Base-by-base conservation (phyloP, 2,888 invertebrate species). In the Netelia inedita region DNA sequence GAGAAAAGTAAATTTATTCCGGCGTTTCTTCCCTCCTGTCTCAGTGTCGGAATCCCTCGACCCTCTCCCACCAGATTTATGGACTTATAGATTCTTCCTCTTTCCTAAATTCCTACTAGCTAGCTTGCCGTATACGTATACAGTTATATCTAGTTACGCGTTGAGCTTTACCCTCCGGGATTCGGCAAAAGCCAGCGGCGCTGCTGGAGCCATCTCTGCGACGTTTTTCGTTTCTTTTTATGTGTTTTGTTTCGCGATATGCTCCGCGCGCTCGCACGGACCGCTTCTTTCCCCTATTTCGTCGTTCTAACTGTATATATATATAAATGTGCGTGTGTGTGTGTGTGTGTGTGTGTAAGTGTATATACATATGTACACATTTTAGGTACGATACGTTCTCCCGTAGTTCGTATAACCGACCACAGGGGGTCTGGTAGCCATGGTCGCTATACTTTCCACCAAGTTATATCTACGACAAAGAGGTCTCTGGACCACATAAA, bases 11-110 rank as follows among this genome's bases (percentile, higher is more conserved):
- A 91, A 91, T 91, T 91, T 89, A 88, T 89, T 88, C 89, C 83
- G 82, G 57, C 87, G 82, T 81, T 78, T 68, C 85, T 86, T 79
- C 76, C 86, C 83, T 86, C 75, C 85, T 85, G 82, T 85, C 86
- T 85, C 82, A 61, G 72, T 79, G 72, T 78, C 85, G 82, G 69
- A 85, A 82, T 85, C 84, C 82, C 73, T 75, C 82, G 83, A 81
- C 79, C 63, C 82, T 82, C 79, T 78, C 85, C 87, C 85, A 79
- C 79, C 88, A 92, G 91, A 93, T 92, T 92, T 92, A 93, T 91
- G 91, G 91, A 91, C 91, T 92, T 92, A 92, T 92, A 92, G 93
- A 93, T 92, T 90, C 90, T 91, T 91, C 88, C 88, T 88, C 86
- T 88, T 88, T 87, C 87, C 82, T 83, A 88, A 85, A 85, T 86